Evolutionary conservation across 2,888 invertebrate genomes (phyloP).

Genomic region (Schizotus pectinicornis): DNA sequence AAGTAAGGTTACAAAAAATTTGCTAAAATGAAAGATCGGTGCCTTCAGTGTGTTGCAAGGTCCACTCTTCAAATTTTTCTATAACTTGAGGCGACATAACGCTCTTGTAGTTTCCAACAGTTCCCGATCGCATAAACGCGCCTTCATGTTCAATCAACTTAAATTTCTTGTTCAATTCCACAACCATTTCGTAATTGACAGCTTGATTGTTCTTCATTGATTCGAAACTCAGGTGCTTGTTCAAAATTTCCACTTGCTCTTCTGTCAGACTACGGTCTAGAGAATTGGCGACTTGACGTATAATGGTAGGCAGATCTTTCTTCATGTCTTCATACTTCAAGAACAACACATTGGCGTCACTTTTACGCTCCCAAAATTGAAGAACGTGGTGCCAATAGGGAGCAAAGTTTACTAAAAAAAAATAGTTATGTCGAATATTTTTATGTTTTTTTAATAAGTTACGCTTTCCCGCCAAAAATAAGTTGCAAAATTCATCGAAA

Average conservation of each 20-base stretch:
- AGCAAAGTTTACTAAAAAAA: slow-evolving; percentile 45
- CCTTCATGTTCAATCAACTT: slow-evolving; percentile 44
- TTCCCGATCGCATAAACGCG: slow-evolving; percentile 14
- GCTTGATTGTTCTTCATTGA: slow-evolving; percentile 65
- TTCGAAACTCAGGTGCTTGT: slow-evolving; percentile 48
- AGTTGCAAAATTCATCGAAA: slow-evolving; percentile 66
- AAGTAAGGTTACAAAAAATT: too few relatives aligned
- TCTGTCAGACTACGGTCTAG: slow-evolving; percentile 40
- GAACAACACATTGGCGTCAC: slow-evolving; percentile 47
- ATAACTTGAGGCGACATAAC: slow-evolving; percentile 15
- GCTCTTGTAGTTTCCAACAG: slow-evolving; percentile 15
- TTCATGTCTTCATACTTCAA: slow-evolving; percentile 51
- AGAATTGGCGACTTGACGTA: slow-evolving; percentile 43
- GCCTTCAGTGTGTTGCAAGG: too few relatives aligned
- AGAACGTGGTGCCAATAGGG: slow-evolving; percentile 52
- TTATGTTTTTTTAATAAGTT: background rate
- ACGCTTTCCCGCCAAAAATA: slow-evolving; percentile 67
- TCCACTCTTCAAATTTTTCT: slow-evolving; percentile 1
- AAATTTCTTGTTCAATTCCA: slow-evolving; percentile 51
- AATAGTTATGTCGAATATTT: slow-evolving; percentile 7
- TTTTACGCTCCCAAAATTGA: slow-evolving; percentile 45
- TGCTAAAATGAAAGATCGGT: too few relatives aligned
- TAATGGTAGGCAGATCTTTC: slow-evolving; percentile 38
- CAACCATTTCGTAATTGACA: slow-evolving; percentile 61
- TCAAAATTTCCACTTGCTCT: slow-evolving; percentile 39